These are phyloP conservation scores for Neodiprion pinetum DNA, from an alignment of 1,140 invertebrate species.

Conservation along the genomic window DNA sequence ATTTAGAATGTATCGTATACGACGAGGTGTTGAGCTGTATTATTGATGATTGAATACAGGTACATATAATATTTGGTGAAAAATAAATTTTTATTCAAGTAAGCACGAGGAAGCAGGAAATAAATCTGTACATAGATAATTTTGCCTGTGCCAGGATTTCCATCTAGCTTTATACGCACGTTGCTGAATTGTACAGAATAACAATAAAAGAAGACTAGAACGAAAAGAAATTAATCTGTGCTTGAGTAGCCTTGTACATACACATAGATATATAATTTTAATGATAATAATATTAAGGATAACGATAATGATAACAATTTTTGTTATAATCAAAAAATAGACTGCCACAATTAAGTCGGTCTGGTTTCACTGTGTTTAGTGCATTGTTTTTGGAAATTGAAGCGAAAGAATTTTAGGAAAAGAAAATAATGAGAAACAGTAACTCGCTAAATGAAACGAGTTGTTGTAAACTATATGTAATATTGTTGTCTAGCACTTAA, in stretches of 20 bases:
- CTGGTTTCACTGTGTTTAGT: conserved; percentile 4
- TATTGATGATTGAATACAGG: no score
- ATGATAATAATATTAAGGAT: no score
- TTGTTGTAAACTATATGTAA: conserved; percentile 15
- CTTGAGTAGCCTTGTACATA: conserved; percentile 48
- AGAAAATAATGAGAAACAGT: not conserved
- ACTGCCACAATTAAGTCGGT: conserved; percentile 12
- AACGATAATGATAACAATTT: conserved; percentile 12
- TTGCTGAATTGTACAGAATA: not conserved
- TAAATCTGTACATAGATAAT: no score
- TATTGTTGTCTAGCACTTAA: conserved; percentile 10
- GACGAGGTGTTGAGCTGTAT: no score
- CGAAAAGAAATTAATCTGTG: conserved; percentile 26
- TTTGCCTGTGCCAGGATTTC: no score
- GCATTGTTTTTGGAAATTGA: not conserved
- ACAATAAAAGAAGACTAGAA: not conserved
- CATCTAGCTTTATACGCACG: not conserved
- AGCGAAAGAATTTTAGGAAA: no score
- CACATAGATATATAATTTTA: conserved; percentile 35
- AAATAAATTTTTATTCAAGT: no score
- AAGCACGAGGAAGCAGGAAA: no score
- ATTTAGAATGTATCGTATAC: no score
- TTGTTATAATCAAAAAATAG: conserved; percentile 30
- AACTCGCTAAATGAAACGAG: no score
- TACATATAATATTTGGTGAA: no score